Percentiles rank a stretch among this genome's conserved stretches.
Evolutionary conservation across 2,888 invertebrate genomes (phyloP).

Genomic region (Drosophila acutilabella): DNA sequence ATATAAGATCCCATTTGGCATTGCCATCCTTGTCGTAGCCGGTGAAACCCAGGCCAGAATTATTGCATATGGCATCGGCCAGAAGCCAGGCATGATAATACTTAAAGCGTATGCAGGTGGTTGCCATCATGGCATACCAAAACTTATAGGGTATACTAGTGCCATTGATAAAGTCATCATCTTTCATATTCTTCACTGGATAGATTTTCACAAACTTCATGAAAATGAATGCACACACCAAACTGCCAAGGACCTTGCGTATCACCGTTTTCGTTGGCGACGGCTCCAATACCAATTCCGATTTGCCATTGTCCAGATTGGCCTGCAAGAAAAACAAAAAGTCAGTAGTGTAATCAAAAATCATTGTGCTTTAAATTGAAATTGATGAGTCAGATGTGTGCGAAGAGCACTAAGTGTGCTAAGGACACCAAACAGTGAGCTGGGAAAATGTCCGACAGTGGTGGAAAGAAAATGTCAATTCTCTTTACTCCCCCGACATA

Average conservation of each 20-base stretch:
- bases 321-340: constrained; percentile 79
- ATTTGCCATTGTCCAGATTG: constrained; percentile 85
- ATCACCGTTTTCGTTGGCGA: constrained; percentile 90
- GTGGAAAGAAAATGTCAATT: constrained; percentile 26
- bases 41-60: constrained; percentile 95
- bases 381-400: constrained; percentile 20
- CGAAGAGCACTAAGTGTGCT: too few species aligned
- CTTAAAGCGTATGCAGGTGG: constrained; percentile 93
- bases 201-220: constrained; percentile 90
- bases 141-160: constrained; percentile 88
- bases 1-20: constrained; percentile 95
- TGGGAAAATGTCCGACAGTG: constrained; percentile 9
- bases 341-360: constrained; percentile 9
- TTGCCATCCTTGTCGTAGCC: constrained; percentile 92
- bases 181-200: constrained; percentile 90
- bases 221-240: constrained; percentile 90
- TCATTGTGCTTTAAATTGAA: constrained; percentile 22
- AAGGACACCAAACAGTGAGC: constrained; percentile 4
- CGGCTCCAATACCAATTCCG: constrained; percentile 88
- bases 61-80: constrained; percentile 97
- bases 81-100: constrained; percentile 99
- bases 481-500: not conserved
- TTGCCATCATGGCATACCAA: constrained; percentile 91
- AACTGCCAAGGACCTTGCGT: constrained; percentile 90
- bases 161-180: constrained; percentile 88